Conservation (phyloP, 1,140 invertebrate species). For the Piezodorus guildinii region DNA sequence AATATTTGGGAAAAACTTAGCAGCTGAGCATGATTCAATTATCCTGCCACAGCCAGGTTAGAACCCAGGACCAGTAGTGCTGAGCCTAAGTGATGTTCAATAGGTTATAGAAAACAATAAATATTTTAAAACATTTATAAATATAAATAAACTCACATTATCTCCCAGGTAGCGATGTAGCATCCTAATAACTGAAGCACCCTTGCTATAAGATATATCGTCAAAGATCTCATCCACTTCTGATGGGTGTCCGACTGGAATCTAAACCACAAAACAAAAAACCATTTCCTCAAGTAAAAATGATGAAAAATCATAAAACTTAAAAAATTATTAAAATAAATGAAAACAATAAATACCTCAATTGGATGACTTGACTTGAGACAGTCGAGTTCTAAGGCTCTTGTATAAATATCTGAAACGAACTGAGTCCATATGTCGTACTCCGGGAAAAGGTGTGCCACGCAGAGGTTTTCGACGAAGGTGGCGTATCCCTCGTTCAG, state of each 20-base stretch:
- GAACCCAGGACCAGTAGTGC: no score
- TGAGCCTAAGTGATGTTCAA: no score
- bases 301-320: no score
- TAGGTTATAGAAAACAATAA: no score
- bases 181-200: conserved; percentile 91
- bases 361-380: conserved; percentile 85
- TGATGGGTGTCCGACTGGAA: conserved; percentile 74
- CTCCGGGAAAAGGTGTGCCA: conserved; percentile 76
- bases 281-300: neutral
- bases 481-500: conserved; percentile 88
- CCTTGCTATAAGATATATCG: conserved; percentile 90
- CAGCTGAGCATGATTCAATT: no score
- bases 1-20: no score
- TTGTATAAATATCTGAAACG: conserved; percentile 69
- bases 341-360: conserved; percentile 41
- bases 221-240: conserved; percentile 95
- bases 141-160: conserved; percentile 37
- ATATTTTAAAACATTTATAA: conserved; percentile 26
- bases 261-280: conserved; percentile 24
- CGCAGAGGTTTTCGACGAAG: conserved; percentile 79
- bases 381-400: conserved; percentile 76
- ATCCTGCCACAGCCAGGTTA: no score
- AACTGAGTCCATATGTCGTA: conserved; percentile 92
- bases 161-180: conserved; percentile 91
- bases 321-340: neutral